phyloP scores from a whole-genome alignment of 1,140 invertebrate species.

The Diorhabda sublineata region DNA sequence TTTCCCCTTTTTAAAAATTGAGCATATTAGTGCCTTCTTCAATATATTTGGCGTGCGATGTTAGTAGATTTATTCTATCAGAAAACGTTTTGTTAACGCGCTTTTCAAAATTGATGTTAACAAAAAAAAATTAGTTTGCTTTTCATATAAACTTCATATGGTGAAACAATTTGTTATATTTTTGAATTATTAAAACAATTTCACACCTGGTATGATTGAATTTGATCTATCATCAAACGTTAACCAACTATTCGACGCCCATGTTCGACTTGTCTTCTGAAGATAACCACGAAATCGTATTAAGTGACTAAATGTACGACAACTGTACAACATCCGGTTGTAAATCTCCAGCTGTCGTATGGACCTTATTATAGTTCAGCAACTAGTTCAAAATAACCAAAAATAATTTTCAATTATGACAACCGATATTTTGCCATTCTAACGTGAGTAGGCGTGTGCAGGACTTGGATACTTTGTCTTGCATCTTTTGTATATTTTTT shows the following conservation, averaged over 20 bases:
- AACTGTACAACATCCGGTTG: constrained; percentile 34
- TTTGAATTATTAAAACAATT: no score
- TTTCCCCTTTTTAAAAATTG: no score
- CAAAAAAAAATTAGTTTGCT: no score
- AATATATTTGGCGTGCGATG: no score
- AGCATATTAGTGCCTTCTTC: no score
- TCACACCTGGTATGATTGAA: not conserved
- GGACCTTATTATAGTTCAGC: constrained; percentile 28
- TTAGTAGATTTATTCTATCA: no score
- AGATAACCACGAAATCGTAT: constrained; percentile 26
- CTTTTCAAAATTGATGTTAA: no score
- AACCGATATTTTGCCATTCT: constrained; percentile 11
- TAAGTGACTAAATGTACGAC: constrained; percentile 34
- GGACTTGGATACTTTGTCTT: constrained; percentile 15
- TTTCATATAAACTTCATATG: no score
- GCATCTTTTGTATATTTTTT: not conserved
- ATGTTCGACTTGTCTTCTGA: not conserved
- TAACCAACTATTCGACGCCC: constrained; percentile 6
- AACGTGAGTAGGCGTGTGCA: constrained; percentile 12
- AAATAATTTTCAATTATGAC: constrained; percentile 21
- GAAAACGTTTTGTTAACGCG: no score
- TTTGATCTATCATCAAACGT: not conserved
- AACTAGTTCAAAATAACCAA: constrained; percentile 22
- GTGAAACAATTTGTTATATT: no score
- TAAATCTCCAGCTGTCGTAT: constrained; percentile 32